Percentiles rank a stretch among this genome's conserved stretches.
Conservation (phyloP, 2,797 vertebrate species). For the Phalloptychus januarius region DNA sequence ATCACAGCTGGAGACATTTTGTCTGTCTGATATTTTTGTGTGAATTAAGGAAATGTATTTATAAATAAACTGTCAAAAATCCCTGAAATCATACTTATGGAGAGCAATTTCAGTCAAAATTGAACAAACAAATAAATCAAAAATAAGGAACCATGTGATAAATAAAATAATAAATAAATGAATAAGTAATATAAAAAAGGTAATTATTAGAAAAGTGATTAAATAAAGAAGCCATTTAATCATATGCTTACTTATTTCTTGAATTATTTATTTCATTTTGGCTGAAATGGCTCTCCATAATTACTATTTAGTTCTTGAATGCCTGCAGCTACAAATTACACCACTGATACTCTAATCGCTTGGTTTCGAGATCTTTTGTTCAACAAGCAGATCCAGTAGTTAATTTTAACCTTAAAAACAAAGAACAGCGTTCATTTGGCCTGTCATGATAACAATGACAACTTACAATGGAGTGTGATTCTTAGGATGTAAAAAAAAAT, state of each 20-base stretch:
- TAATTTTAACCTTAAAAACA: neutral
- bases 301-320: neutral
- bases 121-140: no score
- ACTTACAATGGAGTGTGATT: neutral
- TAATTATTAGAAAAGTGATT: no score
- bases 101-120: no score
- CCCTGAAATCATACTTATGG: no score
- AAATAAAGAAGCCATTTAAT: no score
- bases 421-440: neutral
- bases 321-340: neutral
- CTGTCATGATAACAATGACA: neutral
- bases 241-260: no score
- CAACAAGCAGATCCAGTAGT: neutral
- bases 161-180: no score
- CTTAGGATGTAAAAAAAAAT: neutral
- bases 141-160: no score
- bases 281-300: neutral
- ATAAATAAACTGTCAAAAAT: neutral
- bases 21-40: neutral
- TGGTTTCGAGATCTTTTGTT: neutral
- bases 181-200: no score
- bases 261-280: no score
- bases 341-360: neutral
- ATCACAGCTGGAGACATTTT: neutral
- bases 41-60: neutral